Percentiles rank a stretch among this genome's conserved stretches.
phyloP scores from a whole-genome alignment of 2,888 invertebrate genomes.

The Mythimna pallens region DNA sequence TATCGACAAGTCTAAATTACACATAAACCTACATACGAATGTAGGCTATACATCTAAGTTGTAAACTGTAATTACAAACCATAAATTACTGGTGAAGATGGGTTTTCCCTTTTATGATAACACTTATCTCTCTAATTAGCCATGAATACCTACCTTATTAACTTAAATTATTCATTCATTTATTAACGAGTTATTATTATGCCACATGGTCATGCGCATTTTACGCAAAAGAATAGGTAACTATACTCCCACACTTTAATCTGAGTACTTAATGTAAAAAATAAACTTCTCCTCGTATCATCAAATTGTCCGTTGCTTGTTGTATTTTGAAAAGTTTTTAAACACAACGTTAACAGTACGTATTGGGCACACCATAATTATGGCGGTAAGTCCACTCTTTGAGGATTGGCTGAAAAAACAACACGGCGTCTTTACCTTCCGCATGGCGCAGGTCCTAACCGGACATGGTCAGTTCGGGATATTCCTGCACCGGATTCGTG shows the following conservation, averaged over 20 bases:
- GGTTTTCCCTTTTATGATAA: slow-evolving; percentile 13
- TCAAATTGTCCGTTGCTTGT: no score
- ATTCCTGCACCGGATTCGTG: no score
- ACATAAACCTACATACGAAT: neutral
- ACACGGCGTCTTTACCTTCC: no score
- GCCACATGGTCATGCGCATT: neutral
- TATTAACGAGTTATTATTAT: neutral
- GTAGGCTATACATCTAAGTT: neutral
- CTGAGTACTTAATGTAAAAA: neutral
- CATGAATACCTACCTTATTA: slow-evolving; percentile 9
- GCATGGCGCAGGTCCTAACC: no score
- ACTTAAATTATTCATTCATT: slow-evolving; percentile 18
- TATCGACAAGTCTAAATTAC: neutral
- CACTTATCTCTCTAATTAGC: slow-evolving; percentile 15
- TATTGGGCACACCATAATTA: no score
- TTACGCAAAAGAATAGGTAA: slow-evolving; percentile 6
- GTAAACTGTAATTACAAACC: slow-evolving; percentile 14
- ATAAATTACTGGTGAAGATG: slow-evolving; percentile 3
- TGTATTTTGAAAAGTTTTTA: no score
- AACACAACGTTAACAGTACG: no score
- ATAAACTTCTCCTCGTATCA: neutral
- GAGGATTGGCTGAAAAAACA: no score
- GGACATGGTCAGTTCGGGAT: no score
- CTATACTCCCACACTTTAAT: neutral
- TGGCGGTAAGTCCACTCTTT: no score